These are phyloP conservation scores for Torymus tubicola DNA, from an alignment of 2,888 invertebrate species.

Conservation along the genomic window DNA sequence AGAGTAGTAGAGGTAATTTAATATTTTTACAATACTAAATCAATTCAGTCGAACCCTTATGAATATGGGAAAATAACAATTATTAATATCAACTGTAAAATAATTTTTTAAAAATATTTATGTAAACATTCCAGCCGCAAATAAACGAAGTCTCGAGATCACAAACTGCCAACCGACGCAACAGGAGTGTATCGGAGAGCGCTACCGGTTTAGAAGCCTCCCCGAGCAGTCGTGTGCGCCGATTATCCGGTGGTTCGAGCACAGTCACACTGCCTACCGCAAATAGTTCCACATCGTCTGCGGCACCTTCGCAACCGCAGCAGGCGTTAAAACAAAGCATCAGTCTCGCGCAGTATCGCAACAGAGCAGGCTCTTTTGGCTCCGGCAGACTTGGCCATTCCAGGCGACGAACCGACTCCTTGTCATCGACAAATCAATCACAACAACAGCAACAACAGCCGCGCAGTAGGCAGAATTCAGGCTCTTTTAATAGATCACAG, in stretches of 20 bases:
- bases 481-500: conserved; percentile 67
- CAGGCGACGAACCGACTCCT: conserved; percentile 67
- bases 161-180: conserved; percentile 78
- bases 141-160: conserved; percentile 80
- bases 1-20: conserved; percentile 84
- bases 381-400: conserved; percentile 70
- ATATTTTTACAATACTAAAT: not conserved
- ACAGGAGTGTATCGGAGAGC: conserved; percentile 84
- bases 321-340: conserved; percentile 66
- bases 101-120: conserved; percentile 7
- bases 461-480: conserved; percentile 68
- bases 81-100: conserved; percentile 23
- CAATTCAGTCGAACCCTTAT: not conserved
- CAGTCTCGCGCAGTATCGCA: conserved; percentile 70
- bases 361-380: conserved; percentile 72
- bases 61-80: conserved; percentile 27
- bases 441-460: conserved; percentile 58
- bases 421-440: conserved; percentile 63
- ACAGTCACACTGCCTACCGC: conserved; percentile 67
- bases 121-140: conserved; percentile 78
- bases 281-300: conserved; percentile 44
- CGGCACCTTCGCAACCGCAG: conserved; percentile 59
- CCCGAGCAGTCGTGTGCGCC: conserved; percentile 69
- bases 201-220: conserved; percentile 75
- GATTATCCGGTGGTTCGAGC: conserved; percentile 73